Base-by-base conservation (phyloP, 2,797 vertebrate genomes). In the Lindbergichthys nudifrons region DNA sequence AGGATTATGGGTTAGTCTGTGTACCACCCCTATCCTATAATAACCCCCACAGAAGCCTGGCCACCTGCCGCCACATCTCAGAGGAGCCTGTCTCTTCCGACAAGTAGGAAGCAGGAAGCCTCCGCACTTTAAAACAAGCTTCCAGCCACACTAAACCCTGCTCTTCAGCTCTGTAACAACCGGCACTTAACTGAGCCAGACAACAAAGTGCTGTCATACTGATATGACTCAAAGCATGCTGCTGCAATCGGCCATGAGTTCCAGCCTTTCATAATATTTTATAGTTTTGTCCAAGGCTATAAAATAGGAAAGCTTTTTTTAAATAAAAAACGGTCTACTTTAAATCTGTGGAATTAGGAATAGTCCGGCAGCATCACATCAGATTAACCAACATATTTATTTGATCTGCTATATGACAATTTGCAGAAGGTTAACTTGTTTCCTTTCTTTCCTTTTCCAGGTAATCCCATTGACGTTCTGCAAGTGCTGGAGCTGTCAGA, bases 391-490 rank as follows among this genome's bases (percentile, higher is more conserved):
- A 3, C 2, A 7, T 46, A 21, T 78, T 76, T 81, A 19, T 60
- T 63, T 13, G 50, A 18, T 66, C 39, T 68, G 57, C 46, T 76
- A 5, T 18, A 5, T 64, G 57, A 43, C 41, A 60, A 67, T 65
- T 19, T 61, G 47, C 47, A 47, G 50, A 69, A 77, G 70, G 23
- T 58, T 81, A 0, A 80, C 61, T 75, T 64, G 73, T 52, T 77
- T 43, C 76, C 43, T 71, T 65, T 79, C 10, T 75, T 58, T 75
- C 48, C 18, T 47, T 74, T 80, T 74, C 3, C 88, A 96, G 95
- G 76, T 13, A 80, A 90, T 56, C 79, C 88, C 10, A 86, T 97
- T 23, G 96, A 98, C 52, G 93, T 98, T 65, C 90, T 98, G 70
- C 83, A 68, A 80, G 85, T 77, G 1, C 81, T 98, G 89, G 95